Evolutionary conservation across 2,113 vertebrate genomes (phyloP), one percentile per base, ranked within the genome.

Genomic region (Gracilinanus agilis): DNA sequence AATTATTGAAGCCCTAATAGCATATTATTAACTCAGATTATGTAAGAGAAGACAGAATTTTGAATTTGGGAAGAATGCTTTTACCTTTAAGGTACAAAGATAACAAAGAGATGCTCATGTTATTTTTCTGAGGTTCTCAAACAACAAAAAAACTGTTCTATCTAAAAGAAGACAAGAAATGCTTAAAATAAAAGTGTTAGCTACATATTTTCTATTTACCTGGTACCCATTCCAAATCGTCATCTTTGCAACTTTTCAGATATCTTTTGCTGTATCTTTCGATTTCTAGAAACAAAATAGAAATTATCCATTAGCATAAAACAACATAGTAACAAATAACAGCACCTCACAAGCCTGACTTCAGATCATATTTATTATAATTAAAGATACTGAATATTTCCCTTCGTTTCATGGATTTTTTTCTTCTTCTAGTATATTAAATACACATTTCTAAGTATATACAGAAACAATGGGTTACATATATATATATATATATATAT

Each of bases 261-360:
- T 99, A 99, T 97, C 99, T 99, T 96, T 99, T 98, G 16, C 99
- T 98, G 93, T 99, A 99, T 91, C 98, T 98, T 97, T 99, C 99
- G 97, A 99, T 98, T 94, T 97, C 99, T 99, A 97, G 1, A 89
- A 93, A 83, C 54, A 92, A 90, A 55, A 61, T 58, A 95, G 67
- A 98, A 97, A 83, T 9, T 88, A 56, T 54, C 92, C 13, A 90
- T 94, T 89, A 96, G 94, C 95, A 91, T 40, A 83, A 83, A 40
- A 83, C 5, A 83, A 83, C 3, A 21, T 75, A 6, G n/a, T n/a
- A 40, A 83, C 5, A 11, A 75, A n/a, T 56, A 75, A 75, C 27
- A 49, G 25, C 56, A 61, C n/a, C n/a, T n/a, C 34, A 91, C 58
- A 94, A 94, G 55, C 0, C 11, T 90, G 21, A 90, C 58, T 44